phyloP scores from a whole-genome alignment of 2,888 invertebrate species.

The Aleiodes alternator region DNA sequence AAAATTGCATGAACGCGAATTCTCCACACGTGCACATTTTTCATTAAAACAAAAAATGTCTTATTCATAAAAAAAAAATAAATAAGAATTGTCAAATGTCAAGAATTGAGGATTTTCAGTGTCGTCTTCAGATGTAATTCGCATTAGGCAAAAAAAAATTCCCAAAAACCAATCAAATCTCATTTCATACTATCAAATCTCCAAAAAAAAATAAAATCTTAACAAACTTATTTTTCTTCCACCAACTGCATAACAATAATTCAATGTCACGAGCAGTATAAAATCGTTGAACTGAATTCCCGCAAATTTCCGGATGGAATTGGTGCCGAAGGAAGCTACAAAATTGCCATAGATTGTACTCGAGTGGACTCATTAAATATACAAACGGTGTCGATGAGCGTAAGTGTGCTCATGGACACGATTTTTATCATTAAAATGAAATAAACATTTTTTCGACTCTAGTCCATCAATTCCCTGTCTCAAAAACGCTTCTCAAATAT shows the following conservation, averaged over 20 bases:
- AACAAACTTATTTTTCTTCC: not conserved
- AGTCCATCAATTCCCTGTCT: not conserved
- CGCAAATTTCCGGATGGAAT: slow-evolving; percentile 31
- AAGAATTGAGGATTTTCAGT: too few species aligned
- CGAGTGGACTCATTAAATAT: slow-evolving; percentile 29
- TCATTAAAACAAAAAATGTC: too few species aligned
- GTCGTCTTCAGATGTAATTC: too few species aligned
- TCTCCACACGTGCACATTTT: too few species aligned
- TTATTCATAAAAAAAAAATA: too few species aligned
- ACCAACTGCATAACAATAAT: slow-evolving; percentile 7
- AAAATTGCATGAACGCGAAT: too few species aligned
- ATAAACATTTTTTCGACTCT: slow-evolving; percentile 6
- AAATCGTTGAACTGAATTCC: slow-evolving; percentile 32
- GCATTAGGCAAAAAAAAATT: not conserved
- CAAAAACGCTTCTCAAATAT: not conserved
- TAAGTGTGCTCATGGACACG: slow-evolving; percentile 8
- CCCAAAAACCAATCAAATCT: not conserved
- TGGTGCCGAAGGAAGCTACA: slow-evolving; percentile 30
- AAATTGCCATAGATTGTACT: slow-evolving; percentile 27
- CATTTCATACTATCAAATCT: not conserved
- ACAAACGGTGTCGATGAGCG: slow-evolving; percentile 19
- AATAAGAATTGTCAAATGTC: too few species aligned
- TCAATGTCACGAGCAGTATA: slow-evolving; percentile 29
- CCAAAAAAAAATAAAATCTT: not conserved
- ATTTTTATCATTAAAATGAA: not conserved